Conservation (phyloP, 2,113 vertebrate species). For the Erythrolamprus reginae region DNA sequence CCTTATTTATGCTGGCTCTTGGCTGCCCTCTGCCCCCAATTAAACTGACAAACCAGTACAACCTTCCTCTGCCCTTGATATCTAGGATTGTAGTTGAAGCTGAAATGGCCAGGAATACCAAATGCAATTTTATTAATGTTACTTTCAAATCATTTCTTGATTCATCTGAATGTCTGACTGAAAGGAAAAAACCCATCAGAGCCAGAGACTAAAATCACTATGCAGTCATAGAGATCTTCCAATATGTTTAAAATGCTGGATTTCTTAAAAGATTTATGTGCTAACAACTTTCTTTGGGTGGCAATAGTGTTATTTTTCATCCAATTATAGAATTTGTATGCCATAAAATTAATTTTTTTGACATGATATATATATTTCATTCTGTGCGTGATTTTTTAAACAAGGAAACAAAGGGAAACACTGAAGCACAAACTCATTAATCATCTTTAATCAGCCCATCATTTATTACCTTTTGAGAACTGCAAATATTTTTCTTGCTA, state of each 20-base stretch:
- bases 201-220: neutral
- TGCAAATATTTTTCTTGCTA: neutral
- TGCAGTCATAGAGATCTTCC: neutral
- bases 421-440: slow-evolving; percentile 5
- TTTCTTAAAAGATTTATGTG: slow-evolving; percentile 19
- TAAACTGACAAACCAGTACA: neutral
- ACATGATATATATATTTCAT: slow-evolving; percentile 23
- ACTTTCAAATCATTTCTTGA: neutral
- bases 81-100: neutral
- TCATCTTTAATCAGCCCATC: slow-evolving; percentile 19
- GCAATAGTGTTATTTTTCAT: slow-evolving; percentile 13
- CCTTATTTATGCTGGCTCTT: neutral
- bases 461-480: neutral
- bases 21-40: neutral
- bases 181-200: neutral
- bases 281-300: slow-evolving; percentile 15
- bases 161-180: neutral
- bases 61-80: neutral
- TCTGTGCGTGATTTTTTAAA: neutral
- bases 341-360: slow-evolving; percentile 3
- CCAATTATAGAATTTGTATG: slow-evolving; percentile 17
- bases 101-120: neutral
- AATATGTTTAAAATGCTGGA: slow-evolving; percentile 2
- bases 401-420: neutral
- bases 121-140: neutral